Base-by-base conservation (phyloP, 1,140 invertebrate genomes). In the Adelges cooleyi region DNA sequence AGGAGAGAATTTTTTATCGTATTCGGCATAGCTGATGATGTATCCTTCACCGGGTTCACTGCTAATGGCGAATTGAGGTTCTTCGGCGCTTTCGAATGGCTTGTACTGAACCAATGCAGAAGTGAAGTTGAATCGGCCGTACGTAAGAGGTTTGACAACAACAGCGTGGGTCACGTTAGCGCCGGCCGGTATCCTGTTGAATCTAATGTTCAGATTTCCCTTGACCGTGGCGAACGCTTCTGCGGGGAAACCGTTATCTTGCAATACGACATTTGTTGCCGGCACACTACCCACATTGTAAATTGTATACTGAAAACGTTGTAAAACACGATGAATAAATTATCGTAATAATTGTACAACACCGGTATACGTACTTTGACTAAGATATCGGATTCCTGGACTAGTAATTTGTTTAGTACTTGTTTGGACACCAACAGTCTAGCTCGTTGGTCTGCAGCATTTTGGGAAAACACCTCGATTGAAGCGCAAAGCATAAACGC, bases 331-430 rank as follows among this genome's bases (percentile, higher is more conserved):
- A 50, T 33, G 25, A 44, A 44, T 52, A 40, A 50, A n/a, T n/a
- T n/a, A n/a, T n/a, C n/a, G n/a, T n/a, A n/a, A n/a, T n/a, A n/a
- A 54, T 38, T 13, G 18, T 20, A 25, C 18, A 42, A 42, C 44
- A 25, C 15, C 33, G 6, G n/a, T 54, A 17, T 67, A 42, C 22
- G 71, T 74, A 80, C 89, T 77, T 95, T 92, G 42, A 98, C 86
- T 70, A 98, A 82, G 70, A 98, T 86, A 75, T 99, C 95, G 85
- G 93, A 92, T 73, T 89, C 87, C 80, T 99, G 95, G n/a, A 99
- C 95, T 54, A 98, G 78, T 75, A 97, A 98, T 78, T 90, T 94
- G 72, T 98, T 98, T n/a, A 98, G 80, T 71, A 98, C 86, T 77
- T 90, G 87, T 77, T 92, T 92, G 3, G 87, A 88, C 15, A 91